Conservation (phyloP, 1,140 invertebrate species). For the Eupristina koningsbergeri region DNA sequence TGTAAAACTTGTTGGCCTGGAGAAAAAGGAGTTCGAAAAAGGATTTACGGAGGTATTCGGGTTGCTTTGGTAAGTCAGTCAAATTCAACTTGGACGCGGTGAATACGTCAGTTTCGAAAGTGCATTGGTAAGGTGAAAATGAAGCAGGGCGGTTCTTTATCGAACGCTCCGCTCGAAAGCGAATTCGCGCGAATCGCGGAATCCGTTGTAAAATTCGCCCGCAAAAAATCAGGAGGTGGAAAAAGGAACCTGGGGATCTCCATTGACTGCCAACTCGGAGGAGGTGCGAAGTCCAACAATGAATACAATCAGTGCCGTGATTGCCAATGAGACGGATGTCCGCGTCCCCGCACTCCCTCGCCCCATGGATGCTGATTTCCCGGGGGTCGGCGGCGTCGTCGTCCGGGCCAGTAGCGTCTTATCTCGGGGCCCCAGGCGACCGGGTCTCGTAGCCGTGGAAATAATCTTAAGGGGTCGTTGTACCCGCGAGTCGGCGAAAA, state of each 20-base stretch:
- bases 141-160: neutral
- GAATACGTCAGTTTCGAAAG: neutral
- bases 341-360: neutral
- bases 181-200: neutral
- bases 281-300: neutral
- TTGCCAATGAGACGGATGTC: neutral
- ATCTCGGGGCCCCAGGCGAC: constrained; percentile 17
- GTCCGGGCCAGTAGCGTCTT: constrained; percentile 4
- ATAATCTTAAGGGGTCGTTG: constrained; percentile 31
- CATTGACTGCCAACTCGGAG: too few relatives aligned
- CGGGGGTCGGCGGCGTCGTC: neutral
- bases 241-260: neutral
- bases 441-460: neutral
- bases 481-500: constrained; percentile 60
- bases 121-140: neutral
- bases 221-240: neutral
- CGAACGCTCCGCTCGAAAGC: neutral
- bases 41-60: neutral
- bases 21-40: neutral
- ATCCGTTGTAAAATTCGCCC: neutral
- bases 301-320: neutral
- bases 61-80: neutral
- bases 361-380: constrained; percentile 45
- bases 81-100: neutral
- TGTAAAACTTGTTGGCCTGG: neutral